phyloP scores from a whole-genome alignment of 2,797 vertebrate genomes.

The Syngnathus acus region DNA sequence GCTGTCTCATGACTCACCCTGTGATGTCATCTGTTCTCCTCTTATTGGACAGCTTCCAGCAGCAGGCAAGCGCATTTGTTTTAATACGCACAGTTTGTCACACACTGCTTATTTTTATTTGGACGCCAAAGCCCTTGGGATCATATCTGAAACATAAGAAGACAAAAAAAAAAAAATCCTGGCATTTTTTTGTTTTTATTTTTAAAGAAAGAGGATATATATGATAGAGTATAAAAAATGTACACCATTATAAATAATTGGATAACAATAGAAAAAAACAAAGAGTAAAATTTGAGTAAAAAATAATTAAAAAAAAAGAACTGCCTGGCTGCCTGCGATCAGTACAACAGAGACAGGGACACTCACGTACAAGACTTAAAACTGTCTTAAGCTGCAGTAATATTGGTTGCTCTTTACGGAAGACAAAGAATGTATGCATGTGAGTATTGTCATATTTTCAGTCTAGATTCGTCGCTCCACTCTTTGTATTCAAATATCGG shows the following conservation, averaged over 20 bases:
- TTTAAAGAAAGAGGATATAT: no score
- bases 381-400: no score
- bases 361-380: no score
- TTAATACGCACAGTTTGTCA: neutral
- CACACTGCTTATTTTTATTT: neutral
- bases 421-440: no score
- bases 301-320: neutral
- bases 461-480: no score
- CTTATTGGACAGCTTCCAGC: constrained; percentile 4
- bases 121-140: neutral
- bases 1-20: constrained; percentile 13
- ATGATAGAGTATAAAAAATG: neutral
- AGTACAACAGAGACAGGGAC: no score
- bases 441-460: no score
- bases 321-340: no score
- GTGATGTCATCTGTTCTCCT: constrained; percentile 1
- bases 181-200: no score
- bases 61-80: neutral
- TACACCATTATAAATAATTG: no score
- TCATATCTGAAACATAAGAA: neutral
- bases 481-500: no score
- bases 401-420: no score
- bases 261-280: neutral
- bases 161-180: neutral
- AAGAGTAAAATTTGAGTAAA: neutral